Percentiles rank a stretch among this genome's conserved stretches.
Conservation (phyloP, 2,797 vertebrate species). For the Falco concolor region DNA sequence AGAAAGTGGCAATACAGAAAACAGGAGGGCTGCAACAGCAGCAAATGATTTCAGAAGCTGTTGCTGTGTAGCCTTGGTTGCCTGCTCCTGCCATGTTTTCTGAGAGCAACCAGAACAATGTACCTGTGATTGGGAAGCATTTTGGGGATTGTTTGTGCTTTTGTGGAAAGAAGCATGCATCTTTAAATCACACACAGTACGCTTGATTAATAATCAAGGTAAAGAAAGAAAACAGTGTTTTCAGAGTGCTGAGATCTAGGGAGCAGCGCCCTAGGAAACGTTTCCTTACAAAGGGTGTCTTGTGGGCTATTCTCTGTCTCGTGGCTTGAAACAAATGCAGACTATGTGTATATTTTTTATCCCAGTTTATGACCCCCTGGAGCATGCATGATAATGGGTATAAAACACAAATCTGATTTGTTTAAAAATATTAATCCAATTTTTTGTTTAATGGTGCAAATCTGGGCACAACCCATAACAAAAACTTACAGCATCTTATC, state of each 20-base stretch:
- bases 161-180: not conserved
- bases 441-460: not conserved
- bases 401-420: not conserved
- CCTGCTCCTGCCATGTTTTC: not conserved
- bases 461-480: not conserved
- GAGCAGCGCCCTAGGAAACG: not conserved
- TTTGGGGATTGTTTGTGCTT: not conserved
- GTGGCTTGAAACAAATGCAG: not conserved
- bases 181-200: not conserved
- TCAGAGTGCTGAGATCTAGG: not conserved
- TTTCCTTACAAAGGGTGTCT: not conserved
- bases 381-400: not conserved
- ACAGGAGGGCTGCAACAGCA: not conserved
- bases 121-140: not conserved
- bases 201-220: not conserved
- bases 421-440: slow-evolving; percentile 11
- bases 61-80: not conserved
- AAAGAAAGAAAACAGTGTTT: not conserved
- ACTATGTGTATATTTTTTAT: not conserved
- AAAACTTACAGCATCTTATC: not conserved
- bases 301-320: not conserved
- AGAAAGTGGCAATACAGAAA: not conserved
- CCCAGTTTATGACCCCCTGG: not conserved
- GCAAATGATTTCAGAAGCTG: not conserved
- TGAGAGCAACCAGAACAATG: not conserved